These are phyloP conservation scores for Microtus oregoni DNA, from an alignment of 2,113 vertebrate species.

Conservation along the genomic window DNA sequence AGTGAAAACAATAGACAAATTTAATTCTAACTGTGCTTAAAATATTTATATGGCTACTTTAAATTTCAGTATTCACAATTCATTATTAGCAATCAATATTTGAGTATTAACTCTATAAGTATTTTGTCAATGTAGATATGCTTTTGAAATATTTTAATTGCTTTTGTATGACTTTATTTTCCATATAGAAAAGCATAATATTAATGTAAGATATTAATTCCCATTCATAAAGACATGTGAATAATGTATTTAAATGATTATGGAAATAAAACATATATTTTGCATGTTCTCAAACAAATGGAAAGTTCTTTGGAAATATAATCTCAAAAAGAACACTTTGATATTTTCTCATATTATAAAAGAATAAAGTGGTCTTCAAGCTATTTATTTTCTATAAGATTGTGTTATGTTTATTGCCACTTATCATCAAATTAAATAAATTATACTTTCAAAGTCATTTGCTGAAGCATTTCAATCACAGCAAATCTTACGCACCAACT, in stretches of 20 bases:
- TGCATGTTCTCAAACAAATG: constrained; percentile 46
- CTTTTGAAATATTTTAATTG: not conserved
- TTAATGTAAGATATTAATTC: not conserved
- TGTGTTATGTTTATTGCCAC: not conserved
- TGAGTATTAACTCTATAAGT: not conserved
- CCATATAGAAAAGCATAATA: constrained; percentile 31
- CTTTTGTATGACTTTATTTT: not conserved
- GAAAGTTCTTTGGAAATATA: constrained; percentile 40
- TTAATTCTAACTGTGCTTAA: not conserved
- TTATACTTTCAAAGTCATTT: not conserved
- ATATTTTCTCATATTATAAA: not conserved
- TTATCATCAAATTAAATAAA: not conserved
- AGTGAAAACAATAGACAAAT: not conserved
- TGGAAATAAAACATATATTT: constrained; percentile 65
- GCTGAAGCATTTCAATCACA: not conserved
- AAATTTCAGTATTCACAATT: not conserved
- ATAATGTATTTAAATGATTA: constrained; percentile 57
- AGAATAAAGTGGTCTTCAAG: not conserved
- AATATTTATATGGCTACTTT: not conserved
- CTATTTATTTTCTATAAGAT: not conserved
- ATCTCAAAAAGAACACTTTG: not conserved
- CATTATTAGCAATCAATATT: not conserved
- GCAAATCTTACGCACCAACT: not conserved
- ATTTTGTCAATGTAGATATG: not conserved
- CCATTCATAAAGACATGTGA: constrained; percentile 3